Conservation (phyloP, 1,140 invertebrate species). For the Drosophila baimaii region DNA sequence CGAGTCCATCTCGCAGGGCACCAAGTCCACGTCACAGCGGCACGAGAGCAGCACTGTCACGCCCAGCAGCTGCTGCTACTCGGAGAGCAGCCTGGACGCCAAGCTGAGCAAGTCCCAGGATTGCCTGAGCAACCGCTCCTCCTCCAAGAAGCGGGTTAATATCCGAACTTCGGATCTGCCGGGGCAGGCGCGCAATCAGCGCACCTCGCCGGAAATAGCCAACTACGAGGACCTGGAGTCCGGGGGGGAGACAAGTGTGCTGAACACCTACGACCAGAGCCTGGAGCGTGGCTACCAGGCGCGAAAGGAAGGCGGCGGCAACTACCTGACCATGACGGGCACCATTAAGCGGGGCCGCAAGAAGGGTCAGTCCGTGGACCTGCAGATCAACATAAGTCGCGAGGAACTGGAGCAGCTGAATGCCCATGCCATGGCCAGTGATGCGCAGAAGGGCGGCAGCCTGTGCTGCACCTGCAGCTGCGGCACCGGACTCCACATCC, state of each 20-base stretch:
- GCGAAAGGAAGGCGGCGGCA: constrained; percentile 85
- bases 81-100: constrained; percentile 81
- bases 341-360: constrained; percentile 90
- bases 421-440: constrained; percentile 87
- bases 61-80: constrained; percentile 82
- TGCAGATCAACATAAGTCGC: constrained; percentile 89
- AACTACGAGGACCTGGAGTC: constrained; percentile 83
- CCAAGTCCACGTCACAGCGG: constrained; percentile 72
- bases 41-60: constrained; percentile 82
- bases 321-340: constrained; percentile 88
- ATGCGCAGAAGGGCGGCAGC: constrained; percentile 86
- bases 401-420: constrained; percentile 88
- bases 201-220: constrained; percentile 74
- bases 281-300: constrained; percentile 85
- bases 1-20: constrained; percentile 74
- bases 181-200: constrained; percentile 59
- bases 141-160: constrained; percentile 87
- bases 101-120: constrained; percentile 82
- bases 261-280: constrained; percentile 85
- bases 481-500: constrained; percentile 88
- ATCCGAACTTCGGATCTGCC: constrained; percentile 85
- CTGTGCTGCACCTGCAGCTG: constrained; percentile 86
- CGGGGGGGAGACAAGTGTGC: constrained; percentile 84
- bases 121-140: constrained; percentile 85
- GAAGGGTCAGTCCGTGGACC: constrained; percentile 89